These are phyloP conservation scores for Dolichoris vasculosae DNA, from an alignment of 1,140 invertebrate genomes.

Conservation along the genomic window DNA sequence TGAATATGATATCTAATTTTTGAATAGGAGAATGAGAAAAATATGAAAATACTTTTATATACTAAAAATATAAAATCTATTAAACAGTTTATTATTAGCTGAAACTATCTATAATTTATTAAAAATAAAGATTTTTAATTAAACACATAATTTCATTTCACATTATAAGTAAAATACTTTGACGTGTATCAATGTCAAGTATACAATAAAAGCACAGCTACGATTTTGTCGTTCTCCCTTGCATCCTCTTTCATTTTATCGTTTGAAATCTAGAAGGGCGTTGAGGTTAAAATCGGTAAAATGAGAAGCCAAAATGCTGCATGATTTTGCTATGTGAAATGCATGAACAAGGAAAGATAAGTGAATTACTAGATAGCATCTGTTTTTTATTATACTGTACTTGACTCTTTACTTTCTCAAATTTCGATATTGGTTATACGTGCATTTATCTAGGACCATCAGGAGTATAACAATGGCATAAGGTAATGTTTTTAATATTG, in stretches of 20 bases:
- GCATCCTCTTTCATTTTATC: background rate
- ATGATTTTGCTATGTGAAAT: background rate
- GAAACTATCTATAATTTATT: too few relatives aligned
- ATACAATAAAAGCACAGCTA: background rate
- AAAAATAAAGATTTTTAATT: too few relatives aligned
- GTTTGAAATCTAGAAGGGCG: background rate
- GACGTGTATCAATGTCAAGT: background rate
- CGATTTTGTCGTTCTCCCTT: background rate
- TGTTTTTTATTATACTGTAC: background rate
- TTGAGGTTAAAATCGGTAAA: background rate
- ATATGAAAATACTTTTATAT: too few relatives aligned
- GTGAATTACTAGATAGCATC: background rate
- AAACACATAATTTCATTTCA: too few relatives aligned
- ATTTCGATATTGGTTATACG: background rate
- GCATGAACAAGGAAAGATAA: background rate
- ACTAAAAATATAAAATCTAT: too few relatives aligned
- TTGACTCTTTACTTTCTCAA: background rate
- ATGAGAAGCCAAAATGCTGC: background rate
- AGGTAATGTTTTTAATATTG: background rate
- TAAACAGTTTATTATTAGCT: too few relatives aligned
- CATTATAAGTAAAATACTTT: background rate
- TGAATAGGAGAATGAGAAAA: too few relatives aligned
- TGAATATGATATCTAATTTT: too few relatives aligned
- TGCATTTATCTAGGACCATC: background rate
- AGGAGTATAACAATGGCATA: background rate